These are phyloP conservation scores for Hoplodrina blanda DNA, from an alignment of 2,888 invertebrate genomes.

Conservation along the genomic window DNA sequence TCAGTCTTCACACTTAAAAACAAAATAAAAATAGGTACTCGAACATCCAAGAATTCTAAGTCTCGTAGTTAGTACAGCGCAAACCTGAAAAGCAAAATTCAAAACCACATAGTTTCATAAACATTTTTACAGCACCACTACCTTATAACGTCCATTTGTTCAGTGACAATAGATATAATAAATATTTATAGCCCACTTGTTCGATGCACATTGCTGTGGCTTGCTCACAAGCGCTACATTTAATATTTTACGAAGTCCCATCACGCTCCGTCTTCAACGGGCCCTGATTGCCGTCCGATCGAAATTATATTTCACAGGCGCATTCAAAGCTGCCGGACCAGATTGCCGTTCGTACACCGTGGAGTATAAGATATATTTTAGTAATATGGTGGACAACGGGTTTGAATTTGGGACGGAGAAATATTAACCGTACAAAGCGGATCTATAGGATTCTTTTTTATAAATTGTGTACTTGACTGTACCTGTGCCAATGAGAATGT, in stretches of 20 bases:
- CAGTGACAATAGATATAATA: conserved; percentile 64
- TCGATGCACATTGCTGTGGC: conserved; percentile 69
- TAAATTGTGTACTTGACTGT: background rate
- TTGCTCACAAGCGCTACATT: conserved; percentile 77
- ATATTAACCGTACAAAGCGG: background rate
- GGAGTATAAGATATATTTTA: conserved; percentile 63
- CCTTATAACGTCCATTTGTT: conserved; percentile 48
- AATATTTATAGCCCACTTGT: conserved; percentile 70
- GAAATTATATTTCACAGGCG: conserved; percentile 90
- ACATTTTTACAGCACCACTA: conserved; percentile 32
- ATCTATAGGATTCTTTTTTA: background rate
- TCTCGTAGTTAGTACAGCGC: conserved; percentile 4
- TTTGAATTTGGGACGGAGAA: conserved; percentile 14
- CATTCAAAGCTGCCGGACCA: conserved; percentile 88
- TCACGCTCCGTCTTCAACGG: conserved; percentile 90
- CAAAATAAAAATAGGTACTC: background rate
- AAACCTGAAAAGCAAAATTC: conserved; percentile 20
- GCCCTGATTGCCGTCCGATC: conserved; percentile 90
- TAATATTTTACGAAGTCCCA: conserved; percentile 87
- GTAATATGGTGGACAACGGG: conserved; percentile 54
- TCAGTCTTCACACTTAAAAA: background rate
- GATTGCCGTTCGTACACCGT: conserved; percentile 78
- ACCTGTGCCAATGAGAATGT: background rate
- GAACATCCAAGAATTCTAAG: background rate
- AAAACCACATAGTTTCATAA: conserved; percentile 11